phyloP scores from a whole-genome alignment of 2,113 vertebrate genomes.

The Apaloderma vittatum region DNA sequence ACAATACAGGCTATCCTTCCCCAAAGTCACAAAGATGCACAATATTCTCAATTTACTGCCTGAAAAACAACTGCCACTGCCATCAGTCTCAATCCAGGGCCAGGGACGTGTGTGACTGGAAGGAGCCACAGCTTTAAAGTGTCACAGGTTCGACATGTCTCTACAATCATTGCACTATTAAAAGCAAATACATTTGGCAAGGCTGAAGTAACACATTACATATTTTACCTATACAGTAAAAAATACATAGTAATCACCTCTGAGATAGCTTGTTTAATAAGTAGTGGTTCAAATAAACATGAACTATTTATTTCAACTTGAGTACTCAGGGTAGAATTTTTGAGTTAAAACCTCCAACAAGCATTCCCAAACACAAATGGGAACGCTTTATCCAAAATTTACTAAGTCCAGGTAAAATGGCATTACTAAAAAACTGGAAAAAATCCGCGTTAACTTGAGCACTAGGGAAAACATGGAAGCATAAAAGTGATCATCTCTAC shows the following conservation, averaged over 20 bases:
- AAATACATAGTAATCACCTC: slow-evolving; percentile 54
- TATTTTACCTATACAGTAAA: slow-evolving; percentile 59
- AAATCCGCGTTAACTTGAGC: slow-evolving; percentile 62
- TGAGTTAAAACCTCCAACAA: slow-evolving; percentile 54
- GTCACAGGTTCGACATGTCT: slow-evolving; percentile 58
- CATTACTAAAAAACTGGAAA: slow-evolving; percentile 63
- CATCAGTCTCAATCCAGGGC: not conserved
- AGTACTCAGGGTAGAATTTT: slow-evolving; percentile 34
- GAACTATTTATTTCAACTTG: slow-evolving; percentile 42
- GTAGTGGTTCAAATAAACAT: slow-evolving; percentile 62
- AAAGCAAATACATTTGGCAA: slow-evolving; percentile 65
- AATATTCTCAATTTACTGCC: not conserved
- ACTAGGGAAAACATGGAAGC: slow-evolving; percentile 72
- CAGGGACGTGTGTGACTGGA: not conserved
- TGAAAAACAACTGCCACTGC: slow-evolving; percentile 21
- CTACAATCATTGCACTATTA: slow-evolving; percentile 67
- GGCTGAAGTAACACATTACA: slow-evolving; percentile 63
- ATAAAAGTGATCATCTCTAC: slow-evolving; percentile 42
- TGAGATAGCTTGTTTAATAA: slow-evolving; percentile 60
- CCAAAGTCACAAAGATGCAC: slow-evolving; percentile 18
- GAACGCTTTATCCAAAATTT: slow-evolving; percentile 20
- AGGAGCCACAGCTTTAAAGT: slow-evolving; percentile 69
- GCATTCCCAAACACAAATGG: slow-evolving; percentile 47
- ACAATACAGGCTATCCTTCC: not conserved
- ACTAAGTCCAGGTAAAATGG: slow-evolving; percentile 62